These are phyloP conservation scores for Puffinus mauretanicus DNA, from an alignment of 2,113 vertebrate species.

Conservation along the genomic window DNA sequence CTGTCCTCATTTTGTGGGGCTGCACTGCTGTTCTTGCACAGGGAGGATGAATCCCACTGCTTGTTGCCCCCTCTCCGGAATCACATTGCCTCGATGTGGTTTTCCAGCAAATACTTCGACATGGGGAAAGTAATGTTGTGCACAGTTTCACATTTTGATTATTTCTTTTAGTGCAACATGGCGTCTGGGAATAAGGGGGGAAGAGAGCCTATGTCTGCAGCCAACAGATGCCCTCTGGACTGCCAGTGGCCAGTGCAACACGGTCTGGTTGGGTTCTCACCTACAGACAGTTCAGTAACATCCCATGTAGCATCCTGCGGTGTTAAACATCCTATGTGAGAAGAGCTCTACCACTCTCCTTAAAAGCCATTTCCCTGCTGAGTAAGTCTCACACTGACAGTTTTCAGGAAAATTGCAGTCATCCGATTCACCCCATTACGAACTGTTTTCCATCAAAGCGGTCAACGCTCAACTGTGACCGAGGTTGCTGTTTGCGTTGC, in stretches of 20 bases:
- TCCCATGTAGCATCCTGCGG: background rate
- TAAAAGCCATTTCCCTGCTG: background rate
- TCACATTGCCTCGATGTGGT: background rate
- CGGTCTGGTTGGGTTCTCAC: background rate
- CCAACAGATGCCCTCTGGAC: background rate
- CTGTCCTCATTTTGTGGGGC: background rate
- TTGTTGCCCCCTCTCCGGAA: background rate
- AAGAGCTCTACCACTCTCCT: background rate
- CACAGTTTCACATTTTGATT: background rate
- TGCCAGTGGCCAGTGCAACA: background rate
- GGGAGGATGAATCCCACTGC: background rate
- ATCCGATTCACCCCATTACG: background rate
- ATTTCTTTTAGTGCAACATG: background rate
- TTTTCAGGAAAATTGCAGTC: background rate
- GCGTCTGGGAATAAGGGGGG: background rate
- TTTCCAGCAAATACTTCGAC: background rate
- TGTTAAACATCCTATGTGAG: background rate
- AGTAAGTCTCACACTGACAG: background rate
- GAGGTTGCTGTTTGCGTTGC: background rate
- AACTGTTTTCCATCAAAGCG: background rate
- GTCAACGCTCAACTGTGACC: background rate
- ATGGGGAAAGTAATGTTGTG: background rate
- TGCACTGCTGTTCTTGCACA: background rate
- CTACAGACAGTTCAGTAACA: background rate
- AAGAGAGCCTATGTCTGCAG: background rate